Conservation (phyloP, 2,113 vertebrate species). For the Thomomys bottae region DNA sequence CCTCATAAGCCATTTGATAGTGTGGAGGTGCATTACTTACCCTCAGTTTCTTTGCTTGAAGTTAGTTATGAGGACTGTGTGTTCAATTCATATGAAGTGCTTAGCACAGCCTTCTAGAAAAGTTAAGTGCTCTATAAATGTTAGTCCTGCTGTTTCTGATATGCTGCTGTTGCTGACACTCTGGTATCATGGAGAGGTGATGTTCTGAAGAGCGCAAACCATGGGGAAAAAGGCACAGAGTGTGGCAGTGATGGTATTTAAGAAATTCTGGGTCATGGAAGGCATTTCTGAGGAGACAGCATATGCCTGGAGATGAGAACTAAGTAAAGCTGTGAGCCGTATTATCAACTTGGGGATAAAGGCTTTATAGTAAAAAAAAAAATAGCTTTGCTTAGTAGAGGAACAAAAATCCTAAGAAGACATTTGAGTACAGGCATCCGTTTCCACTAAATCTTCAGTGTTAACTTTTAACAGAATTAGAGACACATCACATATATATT, state of each 20-base stretch:
- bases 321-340: not conserved
- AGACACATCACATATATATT: not conserved
- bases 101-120: not conserved
- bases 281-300: not conserved
- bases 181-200: not conserved
- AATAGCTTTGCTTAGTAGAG: not conserved
- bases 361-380: not conserved
- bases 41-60: not conserved
- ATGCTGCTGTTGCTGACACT: not conserved
- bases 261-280: not conserved
- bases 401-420: not conserved
- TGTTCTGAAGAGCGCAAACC: not conserved
- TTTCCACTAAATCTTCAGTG: not conserved
- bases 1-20: not conserved
- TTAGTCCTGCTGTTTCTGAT: not conserved
- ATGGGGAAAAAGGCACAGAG: not conserved
- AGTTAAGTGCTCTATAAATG: not conserved
- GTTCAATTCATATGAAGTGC: not conserved
- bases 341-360: not conserved
- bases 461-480: constrained; percentile 26
- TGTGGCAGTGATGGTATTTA: not conserved
- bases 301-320: not conserved
- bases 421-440: not conserved
- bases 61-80: not conserved
- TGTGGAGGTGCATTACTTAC: not conserved